These are phyloP conservation scores for Leptinotarsa haldemani DNA, from an alignment of 2,888 invertebrate genomes.

Conservation along the genomic window DNA sequence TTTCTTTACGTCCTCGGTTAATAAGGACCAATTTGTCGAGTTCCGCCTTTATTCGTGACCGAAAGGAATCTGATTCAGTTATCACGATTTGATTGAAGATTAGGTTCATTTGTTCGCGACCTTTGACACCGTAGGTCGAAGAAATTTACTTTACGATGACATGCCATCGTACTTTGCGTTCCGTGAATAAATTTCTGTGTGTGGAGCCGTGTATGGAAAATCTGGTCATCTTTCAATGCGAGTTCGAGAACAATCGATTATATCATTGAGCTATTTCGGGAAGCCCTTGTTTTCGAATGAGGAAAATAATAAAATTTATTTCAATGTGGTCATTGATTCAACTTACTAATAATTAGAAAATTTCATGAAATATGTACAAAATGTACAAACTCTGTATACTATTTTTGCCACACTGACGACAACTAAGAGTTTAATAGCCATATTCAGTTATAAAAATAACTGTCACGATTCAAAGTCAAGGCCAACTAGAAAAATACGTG, in stretches of 20 bases:
- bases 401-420: too few relatives aligned
- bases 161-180: neutral
- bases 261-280: neutral
- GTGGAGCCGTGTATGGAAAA: neutral
- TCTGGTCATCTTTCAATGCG: slow-evolving; percentile 2
- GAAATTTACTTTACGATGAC: slow-evolving; percentile 29
- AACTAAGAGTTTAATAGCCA: too few relatives aligned
- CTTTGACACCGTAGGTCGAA: slow-evolving; percentile 33
- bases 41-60: slow-evolving; percentile 59
- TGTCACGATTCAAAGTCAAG: too few relatives aligned
- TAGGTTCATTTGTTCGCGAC: slow-evolving; percentile 44
- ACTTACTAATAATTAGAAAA: too few relatives aligned
- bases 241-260: neutral
- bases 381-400: too few relatives aligned
- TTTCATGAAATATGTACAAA: too few relatives aligned
- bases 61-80: slow-evolving; percentile 58
- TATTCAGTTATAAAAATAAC: too few relatives aligned
- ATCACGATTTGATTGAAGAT: slow-evolving; percentile 58
- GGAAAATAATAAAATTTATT: too few relatives aligned
- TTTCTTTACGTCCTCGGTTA: slow-evolving; percentile 15
- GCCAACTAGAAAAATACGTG: too few relatives aligned
- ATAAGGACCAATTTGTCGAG: slow-evolving; percentile 42
- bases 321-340: too few relatives aligned
- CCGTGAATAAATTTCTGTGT: slow-evolving; percentile 8
- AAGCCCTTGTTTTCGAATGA: too few relatives aligned